These are phyloP conservation scores for Lymantria monacha DNA, from an alignment of 2,888 invertebrate species.

Conservation along the genomic window DNA sequence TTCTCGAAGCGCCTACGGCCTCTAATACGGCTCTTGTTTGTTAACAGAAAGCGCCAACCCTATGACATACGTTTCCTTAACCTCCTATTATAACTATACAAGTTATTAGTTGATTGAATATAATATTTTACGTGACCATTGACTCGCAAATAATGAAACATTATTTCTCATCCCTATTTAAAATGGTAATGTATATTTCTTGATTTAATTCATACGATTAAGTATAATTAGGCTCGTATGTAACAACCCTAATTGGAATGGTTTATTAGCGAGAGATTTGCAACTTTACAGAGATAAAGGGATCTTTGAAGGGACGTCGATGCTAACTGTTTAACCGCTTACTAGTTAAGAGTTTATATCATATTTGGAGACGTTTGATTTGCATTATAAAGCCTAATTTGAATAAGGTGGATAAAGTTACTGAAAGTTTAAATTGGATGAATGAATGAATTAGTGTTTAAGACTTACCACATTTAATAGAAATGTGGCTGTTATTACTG, in stretches of 20 bases:
- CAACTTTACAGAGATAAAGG: constrained; percentile 54
- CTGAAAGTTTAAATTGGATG: constrained; percentile 28
- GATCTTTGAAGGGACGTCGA: constrained; percentile 53
- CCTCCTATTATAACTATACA: not conserved
- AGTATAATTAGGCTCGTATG: constrained; percentile 9
- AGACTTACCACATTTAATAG: constrained; percentile 3
- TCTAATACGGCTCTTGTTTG: constrained; percentile 49
- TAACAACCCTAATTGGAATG: constrained; percentile 50
- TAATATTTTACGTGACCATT: constrained; percentile 6
- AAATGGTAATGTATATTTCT: constrained; percentile 13
- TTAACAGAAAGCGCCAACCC: constrained; percentile 35
- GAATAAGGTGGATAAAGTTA: constrained; percentile 27
- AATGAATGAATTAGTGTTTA: constrained; percentile 30
- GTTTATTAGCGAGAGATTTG: constrained; percentile 57
- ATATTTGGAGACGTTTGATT: constrained; percentile 41
- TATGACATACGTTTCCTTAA: constrained; percentile 15
- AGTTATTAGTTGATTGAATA: not conserved
- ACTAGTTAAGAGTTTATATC: constrained; percentile 47
- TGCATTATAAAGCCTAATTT: constrained; percentile 37
- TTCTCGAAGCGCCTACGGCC: constrained; percentile 39
- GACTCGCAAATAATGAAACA: not conserved
- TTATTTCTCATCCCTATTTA: not conserved
- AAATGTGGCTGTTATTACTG: not conserved
- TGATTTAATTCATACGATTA: not conserved
- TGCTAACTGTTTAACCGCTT: constrained; percentile 50